Conservation (phyloP, 1,140 invertebrate genomes). For the Tetramorium alpestre region DNA sequence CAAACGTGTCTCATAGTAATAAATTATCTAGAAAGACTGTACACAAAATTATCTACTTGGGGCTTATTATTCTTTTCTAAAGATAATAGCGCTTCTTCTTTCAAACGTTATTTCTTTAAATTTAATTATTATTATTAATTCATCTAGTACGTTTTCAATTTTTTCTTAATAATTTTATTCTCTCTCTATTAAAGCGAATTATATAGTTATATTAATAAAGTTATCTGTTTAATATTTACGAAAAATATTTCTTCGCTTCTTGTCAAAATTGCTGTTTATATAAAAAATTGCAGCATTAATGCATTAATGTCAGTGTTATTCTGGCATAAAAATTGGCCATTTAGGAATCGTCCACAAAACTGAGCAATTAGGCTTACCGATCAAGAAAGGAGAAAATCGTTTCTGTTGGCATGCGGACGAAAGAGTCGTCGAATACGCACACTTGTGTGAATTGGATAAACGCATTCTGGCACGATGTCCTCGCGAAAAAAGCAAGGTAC, state of each 20-base stretch:
- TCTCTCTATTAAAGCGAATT: neutral
- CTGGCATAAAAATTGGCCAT: constrained; percentile 21
- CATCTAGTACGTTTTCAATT: neutral
- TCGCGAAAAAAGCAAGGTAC: constrained; percentile 52
- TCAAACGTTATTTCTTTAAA: neutral
- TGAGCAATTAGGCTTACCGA: constrained; percentile 60
- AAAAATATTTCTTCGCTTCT: neutral
- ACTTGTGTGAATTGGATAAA: constrained; percentile 65
- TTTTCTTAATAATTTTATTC: neutral
- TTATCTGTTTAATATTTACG: neutral
- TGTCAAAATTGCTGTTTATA: neutral
- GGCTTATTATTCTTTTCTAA: neutral
- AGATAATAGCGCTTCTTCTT: neutral
- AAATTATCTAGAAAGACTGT: neutral
- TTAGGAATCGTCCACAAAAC: constrained; percentile 47
- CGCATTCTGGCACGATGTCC: constrained; percentile 66
- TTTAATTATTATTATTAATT: constrained; percentile 13
- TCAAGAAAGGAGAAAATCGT: constrained; percentile 32
- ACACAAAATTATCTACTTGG: neutral
- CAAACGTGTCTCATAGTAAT: constrained; percentile 11
- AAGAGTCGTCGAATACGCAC: constrained; percentile 61
- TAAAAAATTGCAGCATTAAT: neutral
- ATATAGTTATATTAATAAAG: neutral
- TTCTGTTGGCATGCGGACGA: constrained; percentile 61
- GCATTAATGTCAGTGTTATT: neutral